Percentiles rank a stretch among this genome's conserved stretches.
These are phyloP conservation scores for Teinopalpus imperialis DNA, from an alignment of 2,888 invertebrate species.

Conservation along the genomic window DNA sequence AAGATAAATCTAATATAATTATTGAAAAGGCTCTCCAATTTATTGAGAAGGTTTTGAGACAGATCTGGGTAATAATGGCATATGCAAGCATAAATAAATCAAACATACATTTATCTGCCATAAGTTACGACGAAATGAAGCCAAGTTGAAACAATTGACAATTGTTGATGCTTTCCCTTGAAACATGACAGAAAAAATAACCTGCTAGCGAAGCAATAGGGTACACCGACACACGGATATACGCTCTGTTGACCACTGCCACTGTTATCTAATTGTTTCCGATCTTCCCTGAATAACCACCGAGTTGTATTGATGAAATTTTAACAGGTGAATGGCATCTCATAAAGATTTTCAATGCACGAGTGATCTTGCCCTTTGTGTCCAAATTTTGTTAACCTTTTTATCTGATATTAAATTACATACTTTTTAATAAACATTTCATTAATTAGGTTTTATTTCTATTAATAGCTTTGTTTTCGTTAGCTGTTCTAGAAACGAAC, in stretches of 20 bases:
- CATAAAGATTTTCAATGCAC: constrained; percentile 40
- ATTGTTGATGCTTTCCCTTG: constrained; percentile 15
- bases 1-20: too few species aligned
- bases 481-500: too few species aligned
- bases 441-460: neutral
- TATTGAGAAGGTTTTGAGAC: too few species aligned
- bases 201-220: constrained; percentile 64
- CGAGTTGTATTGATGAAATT: constrained; percentile 70
- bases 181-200: constrained; percentile 44
- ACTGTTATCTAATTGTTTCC: constrained; percentile 79
- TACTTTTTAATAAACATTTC: too few species aligned
- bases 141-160: too few species aligned
- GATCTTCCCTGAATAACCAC: constrained; percentile 73
- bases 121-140: too few species aligned
- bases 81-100: too few species aligned
- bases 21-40: too few species aligned
- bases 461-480: too few species aligned
- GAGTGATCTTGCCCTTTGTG: neutral
- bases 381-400: neutral
- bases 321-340: constrained; percentile 64
- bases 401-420: too few species aligned
- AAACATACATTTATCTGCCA: too few species aligned
- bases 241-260: constrained; percentile 77
- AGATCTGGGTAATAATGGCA: too few species aligned
- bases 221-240: constrained; percentile 66